A percentile compares a stretch with the other conserved stretches of the same genome.
Evolutionary conservation across 2,888 invertebrate genomes (phyloP).

Genomic region (Siphlonurus alternatus): DNA sequence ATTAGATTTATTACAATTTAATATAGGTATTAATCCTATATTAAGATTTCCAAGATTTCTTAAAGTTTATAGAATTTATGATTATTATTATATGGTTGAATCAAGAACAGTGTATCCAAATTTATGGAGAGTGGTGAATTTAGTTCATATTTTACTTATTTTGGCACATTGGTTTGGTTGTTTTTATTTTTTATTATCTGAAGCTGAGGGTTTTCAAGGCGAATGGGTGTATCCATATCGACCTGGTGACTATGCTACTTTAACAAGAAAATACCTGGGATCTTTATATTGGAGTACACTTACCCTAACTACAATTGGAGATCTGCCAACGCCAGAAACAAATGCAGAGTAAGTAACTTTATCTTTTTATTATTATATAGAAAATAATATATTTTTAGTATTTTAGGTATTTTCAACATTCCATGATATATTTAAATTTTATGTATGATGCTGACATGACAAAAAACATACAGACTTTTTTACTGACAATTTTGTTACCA

Average conservation of each 20-base stretch:
- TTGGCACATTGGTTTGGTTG: slow-evolving; percentile 97
- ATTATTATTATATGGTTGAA: slow-evolving; percentile 92
- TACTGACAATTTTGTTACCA: too few species aligned
- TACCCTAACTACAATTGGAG: slow-evolving; percentile 89
- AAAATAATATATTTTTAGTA: too few species aligned
- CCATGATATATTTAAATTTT: too few species aligned
- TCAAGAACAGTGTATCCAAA: slow-evolving; percentile 91
- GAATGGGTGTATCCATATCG: slow-evolving; percentile 83
- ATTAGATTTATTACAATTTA: slow-evolving; percentile 70
- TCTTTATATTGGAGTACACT: slow-evolving; percentile 94
- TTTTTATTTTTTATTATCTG: slow-evolving; percentile 87
- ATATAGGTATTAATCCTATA: slow-evolving; percentile 65
- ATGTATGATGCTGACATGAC: too few species aligned
- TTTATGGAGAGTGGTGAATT: slow-evolving; percentile 86
- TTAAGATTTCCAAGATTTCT: slow-evolving; percentile 76
- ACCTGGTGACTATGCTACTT: slow-evolving; percentile 73
- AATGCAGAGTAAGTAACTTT: slow-evolving; percentile 78
- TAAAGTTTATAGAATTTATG: slow-evolving; percentile 80
- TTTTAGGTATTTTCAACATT: too few species aligned
- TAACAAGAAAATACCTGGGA: slow-evolving; percentile 83
- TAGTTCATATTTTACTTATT: slow-evolving; percentile 86
- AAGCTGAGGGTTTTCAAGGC: slow-evolving; percentile 76
- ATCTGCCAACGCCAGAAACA: slow-evolving; percentile 87
- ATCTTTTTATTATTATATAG: not conserved
- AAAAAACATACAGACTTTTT: too few species aligned